Evolutionary conservation across 2,888 invertebrate genomes (phyloP).

Genomic region (Asteroscopus sphinx): DNA sequence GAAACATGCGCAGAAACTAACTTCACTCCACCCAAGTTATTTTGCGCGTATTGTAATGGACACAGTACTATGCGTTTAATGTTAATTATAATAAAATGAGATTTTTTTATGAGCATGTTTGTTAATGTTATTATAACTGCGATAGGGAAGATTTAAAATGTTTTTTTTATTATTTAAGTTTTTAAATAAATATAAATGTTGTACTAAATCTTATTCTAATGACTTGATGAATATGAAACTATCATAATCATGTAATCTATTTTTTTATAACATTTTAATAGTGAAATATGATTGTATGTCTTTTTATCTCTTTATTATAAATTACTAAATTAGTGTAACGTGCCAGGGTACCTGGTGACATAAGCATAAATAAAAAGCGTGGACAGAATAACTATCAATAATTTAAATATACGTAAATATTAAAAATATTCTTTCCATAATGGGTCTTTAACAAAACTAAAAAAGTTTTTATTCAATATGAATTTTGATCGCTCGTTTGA

Average conservation of each 20-base stretch:
- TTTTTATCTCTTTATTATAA: slow-evolving; percentile 13
- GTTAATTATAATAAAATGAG: not conserved
- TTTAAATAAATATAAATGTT: slow-evolving; percentile 44
- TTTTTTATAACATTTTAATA: slow-evolving; percentile 22
- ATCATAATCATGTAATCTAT: slow-evolving; percentile 1
- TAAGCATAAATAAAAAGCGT: slow-evolving; percentile 39
- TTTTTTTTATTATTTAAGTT: slow-evolving; percentile 10
- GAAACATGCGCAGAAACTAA: too few species aligned
- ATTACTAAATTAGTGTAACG: slow-evolving; percentile 56
- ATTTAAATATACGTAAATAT: slow-evolving; percentile 31
- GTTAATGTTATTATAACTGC: slow-evolving; percentile 4
- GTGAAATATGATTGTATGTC: slow-evolving; percentile 17
- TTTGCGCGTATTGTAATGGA: too few species aligned
- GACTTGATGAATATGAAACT: slow-evolving; percentile 33
- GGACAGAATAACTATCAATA: slow-evolving; percentile 40
- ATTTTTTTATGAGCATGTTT: slow-evolving; percentile 3
- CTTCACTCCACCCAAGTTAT: too few species aligned
- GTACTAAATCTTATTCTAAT: slow-evolving; percentile 49
- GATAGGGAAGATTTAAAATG: not conserved
- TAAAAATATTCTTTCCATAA: slow-evolving; percentile 25
- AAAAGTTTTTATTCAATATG: slow-evolving; percentile 28
- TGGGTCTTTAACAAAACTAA: slow-evolving; percentile 29
- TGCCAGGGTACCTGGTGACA: slow-evolving; percentile 58
- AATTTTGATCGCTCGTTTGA: slow-evolving; percentile 21
- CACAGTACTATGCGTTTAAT: not conserved